phyloP scores from a whole-genome alignment of 2,797 vertebrate genomes.

The Chiroxiphia lanceolata region DNA sequence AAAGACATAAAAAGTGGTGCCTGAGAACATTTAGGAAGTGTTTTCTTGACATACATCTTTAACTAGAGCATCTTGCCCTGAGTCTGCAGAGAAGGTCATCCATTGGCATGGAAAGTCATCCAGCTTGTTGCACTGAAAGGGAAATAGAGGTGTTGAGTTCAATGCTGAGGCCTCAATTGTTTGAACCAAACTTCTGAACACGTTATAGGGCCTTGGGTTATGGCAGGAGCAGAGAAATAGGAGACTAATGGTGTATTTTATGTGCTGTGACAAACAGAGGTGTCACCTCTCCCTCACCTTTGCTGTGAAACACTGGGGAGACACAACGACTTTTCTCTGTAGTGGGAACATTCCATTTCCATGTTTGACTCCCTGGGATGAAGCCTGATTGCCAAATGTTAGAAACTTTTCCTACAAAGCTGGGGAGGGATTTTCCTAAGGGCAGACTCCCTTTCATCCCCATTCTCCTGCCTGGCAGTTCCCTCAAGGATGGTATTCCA shows the following conservation, averaged over 20 bases:
- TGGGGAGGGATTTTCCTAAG: background rate
- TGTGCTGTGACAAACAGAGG: background rate
- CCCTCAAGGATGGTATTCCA: background rate
- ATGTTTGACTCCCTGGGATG: background rate
- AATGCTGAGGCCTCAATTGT: background rate
- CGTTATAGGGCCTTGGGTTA: background rate
- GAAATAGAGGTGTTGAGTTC: background rate
- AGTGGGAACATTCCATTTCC: background rate
- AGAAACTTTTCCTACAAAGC: background rate
- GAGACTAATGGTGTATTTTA: background rate
- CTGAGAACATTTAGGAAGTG: fast-evolving
- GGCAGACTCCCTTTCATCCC: background rate
- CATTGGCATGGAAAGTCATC: background rate
- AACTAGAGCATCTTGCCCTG: background rate
- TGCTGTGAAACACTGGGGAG: background rate
- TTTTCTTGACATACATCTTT: background rate
- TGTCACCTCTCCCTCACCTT: background rate
- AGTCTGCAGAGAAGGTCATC: background rate
- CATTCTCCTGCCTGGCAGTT: background rate
- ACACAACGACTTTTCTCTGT: background rate
- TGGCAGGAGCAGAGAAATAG: background rate
- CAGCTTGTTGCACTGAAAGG: background rate
- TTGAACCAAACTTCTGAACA: background rate
- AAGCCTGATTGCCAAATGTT: background rate
- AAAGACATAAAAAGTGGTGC: background rate